Evolutionary conservation across 2,888 invertebrate genomes (phyloP).

Genomic region (Mantis religiosa): DNA sequence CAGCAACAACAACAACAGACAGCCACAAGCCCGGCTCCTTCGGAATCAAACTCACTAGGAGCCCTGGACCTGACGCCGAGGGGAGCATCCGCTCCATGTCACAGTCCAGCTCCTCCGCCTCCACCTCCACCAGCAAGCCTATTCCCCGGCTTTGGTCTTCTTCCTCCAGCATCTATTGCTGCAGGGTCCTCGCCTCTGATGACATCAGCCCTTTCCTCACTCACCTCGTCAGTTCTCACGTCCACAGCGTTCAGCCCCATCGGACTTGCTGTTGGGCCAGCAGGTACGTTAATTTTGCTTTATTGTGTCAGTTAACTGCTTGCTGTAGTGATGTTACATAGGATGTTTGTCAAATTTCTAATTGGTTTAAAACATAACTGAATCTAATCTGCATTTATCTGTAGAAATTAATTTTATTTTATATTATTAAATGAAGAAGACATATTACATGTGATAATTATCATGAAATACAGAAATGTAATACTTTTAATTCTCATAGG

Average conservation of each 20-base stretch:
- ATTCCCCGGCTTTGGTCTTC: conserved; percentile 50
- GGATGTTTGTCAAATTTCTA: too few relatives aligned
- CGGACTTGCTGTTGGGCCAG: conserved; percentile 77
- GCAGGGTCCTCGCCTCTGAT: conserved; percentile 48
- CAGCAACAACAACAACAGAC: conserved; percentile 36
- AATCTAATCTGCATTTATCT: too few relatives aligned
- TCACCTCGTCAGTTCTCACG: conserved; percentile 75
- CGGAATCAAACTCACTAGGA: conserved; percentile 47
- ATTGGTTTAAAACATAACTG: too few relatives aligned
- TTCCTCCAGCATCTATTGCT: conserved; percentile 53
- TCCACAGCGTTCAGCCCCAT: conserved; percentile 85
- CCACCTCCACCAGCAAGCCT: conserved; percentile 38
- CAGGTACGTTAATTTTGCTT: conserved; percentile 52
- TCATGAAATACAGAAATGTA: too few relatives aligned
- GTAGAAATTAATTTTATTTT: too few relatives aligned
- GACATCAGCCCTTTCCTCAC: conserved; percentile 73
- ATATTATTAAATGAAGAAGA: too few relatives aligned
- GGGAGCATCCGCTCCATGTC: conserved; percentile 38
- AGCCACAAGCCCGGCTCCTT: conserved; percentile 49
- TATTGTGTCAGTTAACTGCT: too few relatives aligned
- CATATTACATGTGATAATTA: too few relatives aligned
- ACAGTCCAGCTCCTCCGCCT: conserved; percentile 36
- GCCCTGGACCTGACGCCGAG: conserved; percentile 58
- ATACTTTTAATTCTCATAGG: too few relatives aligned
- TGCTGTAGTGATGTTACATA: too few relatives aligned